Conservation (phyloP, 2,888 invertebrate species). For the Phalangium opilio region DNA sequence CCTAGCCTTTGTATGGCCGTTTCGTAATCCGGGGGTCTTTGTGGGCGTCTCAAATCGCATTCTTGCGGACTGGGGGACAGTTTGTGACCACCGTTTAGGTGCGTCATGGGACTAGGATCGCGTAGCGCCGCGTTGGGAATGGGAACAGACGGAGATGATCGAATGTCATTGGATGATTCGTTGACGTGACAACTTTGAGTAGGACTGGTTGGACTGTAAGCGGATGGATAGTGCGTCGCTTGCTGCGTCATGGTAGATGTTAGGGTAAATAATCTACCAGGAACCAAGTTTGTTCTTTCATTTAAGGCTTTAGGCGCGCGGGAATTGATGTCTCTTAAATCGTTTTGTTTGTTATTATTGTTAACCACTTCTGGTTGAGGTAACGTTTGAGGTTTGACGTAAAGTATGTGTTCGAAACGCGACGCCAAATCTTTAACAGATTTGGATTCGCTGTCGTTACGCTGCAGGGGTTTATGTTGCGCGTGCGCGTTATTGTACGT, state of each 20-base stretch:
- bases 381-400: no score
- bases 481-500: no score
- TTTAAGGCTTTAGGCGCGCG: neutral
- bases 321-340: neutral
- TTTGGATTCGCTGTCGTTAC: neutral
- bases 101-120: constrained; percentile 5
- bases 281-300: no score
- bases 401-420: neutral
- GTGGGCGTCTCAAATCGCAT: constrained; percentile 14
- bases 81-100: constrained; percentile 1
- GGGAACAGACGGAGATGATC: neutral
- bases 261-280: neutral
- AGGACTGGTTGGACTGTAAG: neutral
- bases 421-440: neutral
- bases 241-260: neutral
- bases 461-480: no score
- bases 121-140: no score
- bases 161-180: neutral
- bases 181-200: neutral
- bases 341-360: neutral
- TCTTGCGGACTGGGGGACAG: neutral
- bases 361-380: no score
- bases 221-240: neutral
- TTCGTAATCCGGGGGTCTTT: constrained; percentile 22
- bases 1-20: constrained; percentile 21